Conservation (phyloP, 2,113 vertebrate species). For the Charadrius vociferus region DNA sequence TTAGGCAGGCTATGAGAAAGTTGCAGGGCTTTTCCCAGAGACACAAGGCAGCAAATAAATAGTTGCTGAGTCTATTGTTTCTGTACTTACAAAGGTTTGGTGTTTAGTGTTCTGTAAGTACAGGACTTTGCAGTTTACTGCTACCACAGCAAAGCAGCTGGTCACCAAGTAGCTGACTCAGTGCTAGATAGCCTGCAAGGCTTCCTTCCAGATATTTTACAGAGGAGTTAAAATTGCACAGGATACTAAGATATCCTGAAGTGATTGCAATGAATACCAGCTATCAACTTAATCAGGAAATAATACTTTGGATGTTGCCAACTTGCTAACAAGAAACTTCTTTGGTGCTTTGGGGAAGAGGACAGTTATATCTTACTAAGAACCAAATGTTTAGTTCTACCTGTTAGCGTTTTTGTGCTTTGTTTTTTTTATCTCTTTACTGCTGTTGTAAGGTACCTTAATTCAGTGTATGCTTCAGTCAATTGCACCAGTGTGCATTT, state of each 20-base stretch:
- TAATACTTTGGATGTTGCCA: neutral
- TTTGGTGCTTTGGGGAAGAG: neutral
- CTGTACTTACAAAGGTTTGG: neutral
- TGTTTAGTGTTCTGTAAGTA: slow-evolving; percentile 12
- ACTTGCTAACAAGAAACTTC: neutral
- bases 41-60: neutral
- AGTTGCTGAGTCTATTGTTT: slow-evolving; percentile 31
- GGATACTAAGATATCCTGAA: neutral
- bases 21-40: slow-evolving; percentile 6
- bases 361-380: neutral
- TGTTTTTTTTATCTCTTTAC: neutral
- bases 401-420: neutral
- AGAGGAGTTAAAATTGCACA: neutral
- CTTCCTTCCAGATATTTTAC: neutral
- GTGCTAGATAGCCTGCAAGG: neutral
- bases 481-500: neutral
- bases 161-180: slow-evolving; percentile 20
- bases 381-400: neutral
- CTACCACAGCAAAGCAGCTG: slow-evolving; percentile 41
- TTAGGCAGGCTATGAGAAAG: neutral
- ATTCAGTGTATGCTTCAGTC: neutral
- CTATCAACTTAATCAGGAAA: slow-evolving; percentile 20
- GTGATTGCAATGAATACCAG: neutral
- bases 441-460: neutral
- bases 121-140: neutral